Base-by-base conservation (phyloP, 2,113 vertebrate species). In the Megalops atlanticus region DNA sequence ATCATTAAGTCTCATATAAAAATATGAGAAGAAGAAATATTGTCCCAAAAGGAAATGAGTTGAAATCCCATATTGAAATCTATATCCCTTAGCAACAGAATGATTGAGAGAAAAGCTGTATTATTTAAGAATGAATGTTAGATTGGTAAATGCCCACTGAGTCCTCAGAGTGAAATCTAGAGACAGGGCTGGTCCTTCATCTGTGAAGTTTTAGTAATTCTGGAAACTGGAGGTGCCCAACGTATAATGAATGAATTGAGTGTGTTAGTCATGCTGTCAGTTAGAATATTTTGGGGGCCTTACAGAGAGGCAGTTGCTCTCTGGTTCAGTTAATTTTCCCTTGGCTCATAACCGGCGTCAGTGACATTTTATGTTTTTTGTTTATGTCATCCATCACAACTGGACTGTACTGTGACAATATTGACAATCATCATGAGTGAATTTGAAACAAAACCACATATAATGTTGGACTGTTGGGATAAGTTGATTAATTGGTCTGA, bases 181-280 rank as follows among this genome's bases (percentile, higher is more conserved):
- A 31, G 27, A 8, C 24, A 31, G n/a, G 58, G 6, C 58, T 31
- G 58, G n/a, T 64, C 58, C 6, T 21, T 64, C 58, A 64, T 11
- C 58, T 31, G 11, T 64, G 58, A n/a, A n/a, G 7, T 64, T 64
- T n/a, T 10, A n/a, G 58, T 64, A 31, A 31, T 31, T 64, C 58
- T 64, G 58, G 24, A 27, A n/a, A 10, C n/a, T 27, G n/a, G n/a
- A 5, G 58, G 1, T 31, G n/a, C 58, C 21, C 58, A 27, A 64
- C 11, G 21, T 27, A 27, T 31, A 64, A 64, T 64, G n/a, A 31
- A 64, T n/a, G 11, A 27, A 27, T 64, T 8, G 31, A 31, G 58
- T 10, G n/a, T 27, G 58, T 64, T 64, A 64, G 58, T 64, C 58
- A 64, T 64, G n/a, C 58, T 64, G 58, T 64, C 58, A 64, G 58